A percentile compares a stretch with the other conserved stretches of the same genome.
phyloP scores from a whole-genome alignment of 2,113 vertebrate genomes.

The Chionis minor region DNA sequence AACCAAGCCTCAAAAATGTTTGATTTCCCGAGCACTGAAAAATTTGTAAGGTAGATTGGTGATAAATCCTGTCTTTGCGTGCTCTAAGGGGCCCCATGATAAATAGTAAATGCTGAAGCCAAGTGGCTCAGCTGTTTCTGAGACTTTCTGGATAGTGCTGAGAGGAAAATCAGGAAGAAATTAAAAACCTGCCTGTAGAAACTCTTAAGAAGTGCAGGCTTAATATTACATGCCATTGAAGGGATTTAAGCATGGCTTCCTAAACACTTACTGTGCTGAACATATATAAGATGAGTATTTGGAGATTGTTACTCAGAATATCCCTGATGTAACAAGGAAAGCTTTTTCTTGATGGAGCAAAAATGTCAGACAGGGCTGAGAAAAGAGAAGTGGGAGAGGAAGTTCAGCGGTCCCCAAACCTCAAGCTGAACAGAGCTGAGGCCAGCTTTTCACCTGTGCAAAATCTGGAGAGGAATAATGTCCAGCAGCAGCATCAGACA shows the following conservation, averaged over 20 bases:
- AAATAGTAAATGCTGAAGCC: not conserved
- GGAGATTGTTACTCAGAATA: not conserved
- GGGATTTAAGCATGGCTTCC: not conserved
- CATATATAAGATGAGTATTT: not conserved
- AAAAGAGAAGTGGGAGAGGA: not conserved
- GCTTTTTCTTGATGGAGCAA: not conserved
- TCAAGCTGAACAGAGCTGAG: not conserved
- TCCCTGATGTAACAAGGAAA: not conserved
- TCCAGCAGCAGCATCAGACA: not conserved
- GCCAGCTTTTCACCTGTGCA: not conserved
- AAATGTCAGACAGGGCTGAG: not conserved
- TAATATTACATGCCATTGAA: not conserved
- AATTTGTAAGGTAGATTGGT: not conserved
- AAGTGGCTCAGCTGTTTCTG: not conserved
- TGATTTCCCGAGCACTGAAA: not conserved
- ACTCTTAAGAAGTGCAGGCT: not conserved
- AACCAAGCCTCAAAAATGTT: not conserved
- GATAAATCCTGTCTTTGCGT: not conserved
- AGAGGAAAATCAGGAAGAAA: not conserved
- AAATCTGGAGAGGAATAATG: not conserved
- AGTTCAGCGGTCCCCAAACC: not conserved
- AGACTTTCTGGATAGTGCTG: not conserved
- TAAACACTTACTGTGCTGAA: not conserved
- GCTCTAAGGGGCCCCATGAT: not conserved
- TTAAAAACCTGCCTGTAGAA: not conserved